Base-by-base conservation (phyloP, 1,140 invertebrate genomes). In the Ostrea edulis region DNA sequence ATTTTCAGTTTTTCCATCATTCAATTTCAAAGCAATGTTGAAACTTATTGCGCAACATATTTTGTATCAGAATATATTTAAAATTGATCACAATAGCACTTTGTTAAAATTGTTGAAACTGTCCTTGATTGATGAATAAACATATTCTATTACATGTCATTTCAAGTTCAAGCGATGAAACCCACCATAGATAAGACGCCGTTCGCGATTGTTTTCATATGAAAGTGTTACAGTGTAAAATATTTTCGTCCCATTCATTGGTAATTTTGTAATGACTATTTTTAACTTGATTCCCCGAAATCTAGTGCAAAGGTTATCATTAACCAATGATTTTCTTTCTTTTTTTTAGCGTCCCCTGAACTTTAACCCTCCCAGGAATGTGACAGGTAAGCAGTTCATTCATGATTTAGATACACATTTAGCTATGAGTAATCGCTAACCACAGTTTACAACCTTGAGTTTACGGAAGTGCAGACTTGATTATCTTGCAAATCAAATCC, bases 341-440 rank as follows among this genome's bases (percentile, higher is more conserved):
- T 62, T 7, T 77, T 77, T 77, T 77, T 25, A 77, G 68, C 14
- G 25, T 25, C 25, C 68, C 29, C 5, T 77, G 68, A 77, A 77
- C 68, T 14, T 14, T 35, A 25, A 25, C 25, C 68, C 29, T 25
- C 22, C 25, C 68, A 77, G 68, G 68, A 77, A 77, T 77, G 68
- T 35, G 9, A 77, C 68, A 35, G 29, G 68, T 77, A 77, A 77
- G 22, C 68, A 77, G 25, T 77, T 77, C 68, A 77, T 77, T 77
- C 68, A 77, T 35, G 29, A 77, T 77, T 77, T 77, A 29, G 35
- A 44, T 44, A 44, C 35, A 20, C 54, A 12, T n/a, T 7, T 62
- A 62, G n/a, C 17, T 17, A 62, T n/a, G n/a, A n/a, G 55, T 20
- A 62, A n/a, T 62, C 55, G 55, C 17, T 20, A 17, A 62, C n/a